Conservation (phyloP, 2,797 vertebrate genomes). For the Ispidina lecontei region DNA sequence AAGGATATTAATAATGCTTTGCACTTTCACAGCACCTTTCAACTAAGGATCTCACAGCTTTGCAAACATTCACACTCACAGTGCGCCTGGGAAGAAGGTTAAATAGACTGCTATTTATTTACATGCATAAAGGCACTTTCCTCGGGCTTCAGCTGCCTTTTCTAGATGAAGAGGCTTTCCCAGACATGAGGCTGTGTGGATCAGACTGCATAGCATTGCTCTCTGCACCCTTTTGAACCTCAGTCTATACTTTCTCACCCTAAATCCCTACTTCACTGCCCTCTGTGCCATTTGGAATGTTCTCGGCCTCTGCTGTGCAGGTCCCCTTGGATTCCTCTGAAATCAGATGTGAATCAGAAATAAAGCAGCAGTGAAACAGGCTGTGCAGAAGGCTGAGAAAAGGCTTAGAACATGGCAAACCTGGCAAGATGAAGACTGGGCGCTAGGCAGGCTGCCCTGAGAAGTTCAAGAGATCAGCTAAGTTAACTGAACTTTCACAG, state of each 20-base stretch:
- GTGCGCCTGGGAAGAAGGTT: neutral
- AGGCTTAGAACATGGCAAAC: neutral
- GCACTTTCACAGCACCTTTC: constrained; percentile 64
- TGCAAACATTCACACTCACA: constrained; percentile 45
- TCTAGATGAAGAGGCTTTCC: neutral
- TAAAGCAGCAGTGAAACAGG: neutral
- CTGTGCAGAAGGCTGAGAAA: neutral
- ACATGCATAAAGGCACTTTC: neutral
- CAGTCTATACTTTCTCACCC: neutral
- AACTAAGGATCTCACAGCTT: constrained; percentile 66
- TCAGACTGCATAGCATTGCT: neutral
- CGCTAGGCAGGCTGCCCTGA: neutral
- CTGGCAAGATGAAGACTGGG: neutral
- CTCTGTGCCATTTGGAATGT: neutral
- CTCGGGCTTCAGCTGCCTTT: neutral
- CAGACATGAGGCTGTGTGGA: neutral
- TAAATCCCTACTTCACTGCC: neutral
- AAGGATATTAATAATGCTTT: constrained; percentile 68
- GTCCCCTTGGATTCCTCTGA: neutral
- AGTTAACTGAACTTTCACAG: neutral
- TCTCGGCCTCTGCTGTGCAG: neutral
- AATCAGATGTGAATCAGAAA: neutral
- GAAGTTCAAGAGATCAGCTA: neutral
- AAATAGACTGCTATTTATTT: constrained; percentile 41
- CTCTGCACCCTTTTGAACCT: neutral